Conservation (phyloP, 2,888 invertebrate genomes). For the Silvanus unidentatus region DNA sequence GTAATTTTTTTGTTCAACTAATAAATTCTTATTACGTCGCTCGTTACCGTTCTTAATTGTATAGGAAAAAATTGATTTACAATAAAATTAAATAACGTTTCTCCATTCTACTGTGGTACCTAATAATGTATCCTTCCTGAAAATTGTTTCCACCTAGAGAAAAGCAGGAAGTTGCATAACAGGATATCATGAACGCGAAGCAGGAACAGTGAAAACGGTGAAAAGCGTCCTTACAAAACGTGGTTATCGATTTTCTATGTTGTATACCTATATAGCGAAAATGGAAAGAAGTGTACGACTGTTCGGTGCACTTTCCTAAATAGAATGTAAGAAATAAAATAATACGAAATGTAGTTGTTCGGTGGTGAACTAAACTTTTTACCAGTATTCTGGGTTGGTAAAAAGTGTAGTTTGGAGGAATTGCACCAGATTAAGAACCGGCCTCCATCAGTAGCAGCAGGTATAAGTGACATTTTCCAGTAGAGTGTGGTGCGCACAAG, state of each 20-base stretch:
- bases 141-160: constrained; percentile 34
- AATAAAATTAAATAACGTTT: no score
- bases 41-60: no score
- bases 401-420: constrained; percentile 40
- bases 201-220: constrained; percentile 5
- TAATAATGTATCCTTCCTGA: constrained; percentile 8
- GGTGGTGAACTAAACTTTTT: constrained; percentile 30
- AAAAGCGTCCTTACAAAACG: no score
- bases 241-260: no score
- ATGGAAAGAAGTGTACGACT: no score
- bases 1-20: constrained; percentile 3
- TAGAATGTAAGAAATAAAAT: constrained; percentile 11
- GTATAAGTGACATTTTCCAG: constrained; percentile 29
- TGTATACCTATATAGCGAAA: no score
- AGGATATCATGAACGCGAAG: constrained; percentile 29
- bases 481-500: constrained; percentile 38
- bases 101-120: no score
- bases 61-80: no score
- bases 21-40: no score
- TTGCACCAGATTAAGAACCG: constrained; percentile 28
- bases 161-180: constrained; percentile 38
- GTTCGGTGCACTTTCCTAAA: no score
- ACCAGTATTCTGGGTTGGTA: constrained; percentile 13
- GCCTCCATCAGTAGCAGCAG: constrained; percentile 22
- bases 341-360: constrained; percentile 20